Base-by-base conservation (phyloP, 2,113 vertebrate genomes). In the Corythornis vintsioides region DNA sequence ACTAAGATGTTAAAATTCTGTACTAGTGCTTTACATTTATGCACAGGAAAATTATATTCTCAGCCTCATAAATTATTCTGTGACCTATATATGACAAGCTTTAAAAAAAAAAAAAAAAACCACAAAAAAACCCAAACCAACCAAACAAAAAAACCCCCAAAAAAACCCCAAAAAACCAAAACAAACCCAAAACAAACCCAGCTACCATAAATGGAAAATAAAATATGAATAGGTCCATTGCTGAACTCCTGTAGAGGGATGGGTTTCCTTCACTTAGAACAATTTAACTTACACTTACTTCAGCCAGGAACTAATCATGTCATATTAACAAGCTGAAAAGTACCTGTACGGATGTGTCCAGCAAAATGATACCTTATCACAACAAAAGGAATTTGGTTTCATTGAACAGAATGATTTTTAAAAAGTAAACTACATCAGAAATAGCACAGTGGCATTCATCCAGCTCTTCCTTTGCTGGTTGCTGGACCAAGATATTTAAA, bases 61-160 rank as follows among this genome's bases (percentile, higher is more conserved):
- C 15, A 42, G 21, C 90, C 55, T 80, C 89, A 89, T 83, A 94
- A 92, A 89, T 90, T 93, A 95, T 89, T 96, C 91, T 64, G 47
- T 85, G 92, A 92, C 89, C 92, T 93, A 94, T 56, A 91, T 90
- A 89, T 74, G 67, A 85, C 33, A 83, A 93, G 63, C n/a, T 70
- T 65, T 24, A 57, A 74, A 86, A 76, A 75, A 47, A 64, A 21
- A 87, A 35, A 35, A 35, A 35, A 35, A 35, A 35, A 35, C 7
- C 35, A 35, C 35, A 35, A 35, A 35, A 35, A 35, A 35, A 35
- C 35, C 35, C 35, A 35, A 35, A 35, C 7, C 35, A 35, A 35
- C 7, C 35, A 35, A 35, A 7, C 35, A 35, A 35, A 35, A 35
- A 35, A 35, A 35, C 35, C 33, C 33, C 33, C 6, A 35, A 35